Conservation (phyloP, 2,797 vertebrate genomes). For the Macropodus opercularis region DNA sequence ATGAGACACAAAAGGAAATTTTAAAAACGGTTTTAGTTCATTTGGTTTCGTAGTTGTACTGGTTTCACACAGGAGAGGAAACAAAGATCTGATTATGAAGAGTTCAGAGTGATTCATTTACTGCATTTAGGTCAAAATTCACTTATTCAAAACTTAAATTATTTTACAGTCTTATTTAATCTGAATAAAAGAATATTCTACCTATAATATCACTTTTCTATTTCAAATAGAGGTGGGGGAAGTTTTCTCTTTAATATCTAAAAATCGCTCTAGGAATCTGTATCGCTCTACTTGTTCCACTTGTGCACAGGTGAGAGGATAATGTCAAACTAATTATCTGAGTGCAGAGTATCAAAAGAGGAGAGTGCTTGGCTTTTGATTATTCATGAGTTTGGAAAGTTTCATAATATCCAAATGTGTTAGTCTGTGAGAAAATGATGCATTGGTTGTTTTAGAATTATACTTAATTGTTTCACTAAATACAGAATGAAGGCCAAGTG, state of each 20-base stretch:
- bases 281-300: constrained; percentile 36
- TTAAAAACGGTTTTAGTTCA: too few relatives aligned
- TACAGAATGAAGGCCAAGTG: constrained; percentile 27
- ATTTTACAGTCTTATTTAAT: not conserved
- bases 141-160: not conserved
- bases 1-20: too few relatives aligned
- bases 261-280: constrained; percentile 33
- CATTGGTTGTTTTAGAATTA: constrained; percentile 28
- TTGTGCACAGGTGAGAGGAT: constrained; percentile 70
- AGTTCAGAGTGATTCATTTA: not conserved
- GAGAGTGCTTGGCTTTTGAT: constrained; percentile 61
- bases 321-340: constrained; percentile 78
- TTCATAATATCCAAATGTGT: constrained; percentile 45
- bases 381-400: constrained; percentile 59
- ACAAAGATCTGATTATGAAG: not conserved
- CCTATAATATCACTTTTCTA: not conserved
- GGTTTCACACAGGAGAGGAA: not conserved
- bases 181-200: not conserved
- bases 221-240: constrained; percentile 7
- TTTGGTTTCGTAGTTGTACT: not conserved
- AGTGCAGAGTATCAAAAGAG: constrained; percentile 58
- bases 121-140: not conserved
- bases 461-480: constrained; percentile 28
- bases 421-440: constrained; percentile 33
- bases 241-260: not conserved